Evolutionary conservation across 2,888 invertebrate species (phyloP), one percentile per base, ranked within the genome.

Genomic region (Catocala sponsa): DNA sequence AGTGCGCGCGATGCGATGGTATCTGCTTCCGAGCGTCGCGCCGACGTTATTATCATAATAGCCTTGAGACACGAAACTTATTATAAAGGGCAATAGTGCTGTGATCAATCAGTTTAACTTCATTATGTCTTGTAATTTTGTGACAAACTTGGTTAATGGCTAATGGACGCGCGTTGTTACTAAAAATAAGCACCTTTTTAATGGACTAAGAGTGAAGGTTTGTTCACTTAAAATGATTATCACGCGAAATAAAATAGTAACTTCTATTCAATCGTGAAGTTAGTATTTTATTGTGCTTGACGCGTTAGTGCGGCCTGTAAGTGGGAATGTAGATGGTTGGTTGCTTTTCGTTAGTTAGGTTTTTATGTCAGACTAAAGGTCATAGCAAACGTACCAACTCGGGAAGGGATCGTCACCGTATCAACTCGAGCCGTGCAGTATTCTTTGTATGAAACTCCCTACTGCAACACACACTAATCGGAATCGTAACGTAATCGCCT

Each of bases 11-110:
- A 92, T 91, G 84, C 82, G 93, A 93, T 93, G 83, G 83, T 91
- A 93, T 93, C 93, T 88, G 83, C 73, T 91, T 90, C 91, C 91
- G 88, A 89, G 83, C 90, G 93, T 91, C 92, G 93, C 91, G 88
- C 86, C 91, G 86, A 74, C 78, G 81, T 83, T 85, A 86, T 91
- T 91, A 91, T 89, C 90, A 91, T 93, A 92, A 93, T 92, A 85
- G 90, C 86, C 78, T 79, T 82, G 80, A 85, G 88, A 89, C 93
- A 93, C 91, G 93, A 92, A 92, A 85, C 86, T 87, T 86, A 86
- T 86, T 84, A 85, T 81, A 72, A 79, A 82, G 83, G 84, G 83
- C 80, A 76, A 68, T 79, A 84, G 83, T 53, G 33, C 48, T 33
- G 65, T 84, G 86, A 90, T 91, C 91, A 88, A 90, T 91, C 89